Conservation (phyloP, 2,888 invertebrate species). For the Coenonympha glycerion region DNA sequence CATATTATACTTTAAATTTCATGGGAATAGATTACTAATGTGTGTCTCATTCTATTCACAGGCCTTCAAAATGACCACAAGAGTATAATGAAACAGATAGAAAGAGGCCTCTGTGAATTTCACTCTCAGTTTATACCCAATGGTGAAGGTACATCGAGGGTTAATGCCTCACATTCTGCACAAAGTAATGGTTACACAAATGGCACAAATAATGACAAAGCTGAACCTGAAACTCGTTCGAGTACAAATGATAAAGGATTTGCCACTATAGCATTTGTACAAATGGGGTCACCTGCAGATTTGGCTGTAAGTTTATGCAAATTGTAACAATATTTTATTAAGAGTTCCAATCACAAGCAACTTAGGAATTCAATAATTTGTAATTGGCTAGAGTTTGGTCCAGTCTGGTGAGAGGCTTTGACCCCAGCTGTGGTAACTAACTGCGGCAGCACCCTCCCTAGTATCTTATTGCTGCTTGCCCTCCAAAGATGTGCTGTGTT, state of each 20-base stretch:
- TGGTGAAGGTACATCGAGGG: conserved; percentile 23
- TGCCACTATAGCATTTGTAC: conserved; percentile 83
- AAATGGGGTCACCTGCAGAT: conserved; percentile 88
- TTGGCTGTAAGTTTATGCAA: conserved; percentile 78
- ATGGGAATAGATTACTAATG: no score
- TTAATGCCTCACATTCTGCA: conserved; percentile 6
- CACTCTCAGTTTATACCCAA: conserved; percentile 60
- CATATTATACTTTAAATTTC: no score
- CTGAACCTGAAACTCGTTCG: conserved; percentile 13
- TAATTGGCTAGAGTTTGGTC: no score
- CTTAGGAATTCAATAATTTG: no score
- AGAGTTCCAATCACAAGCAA: no score
- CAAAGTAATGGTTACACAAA: not conserved
- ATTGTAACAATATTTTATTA: not conserved
- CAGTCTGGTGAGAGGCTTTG: no score
- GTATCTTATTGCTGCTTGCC: no score
- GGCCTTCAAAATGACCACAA: conserved; percentile 94
- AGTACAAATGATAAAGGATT: conserved; percentile 58
- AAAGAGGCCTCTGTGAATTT: conserved; percentile 81
- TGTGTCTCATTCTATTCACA: conserved; percentile 49
- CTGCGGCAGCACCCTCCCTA: no score
- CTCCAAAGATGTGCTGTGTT: no score
- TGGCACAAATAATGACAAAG: conserved; percentile 8
- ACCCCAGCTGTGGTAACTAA: no score
- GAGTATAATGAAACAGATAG: conserved; percentile 87